Evolutionary conservation across 2,113 vertebrate genomes (phyloP), one percentile per base, ranked within the genome.

Genomic region (Nibea albiflora): DNA sequence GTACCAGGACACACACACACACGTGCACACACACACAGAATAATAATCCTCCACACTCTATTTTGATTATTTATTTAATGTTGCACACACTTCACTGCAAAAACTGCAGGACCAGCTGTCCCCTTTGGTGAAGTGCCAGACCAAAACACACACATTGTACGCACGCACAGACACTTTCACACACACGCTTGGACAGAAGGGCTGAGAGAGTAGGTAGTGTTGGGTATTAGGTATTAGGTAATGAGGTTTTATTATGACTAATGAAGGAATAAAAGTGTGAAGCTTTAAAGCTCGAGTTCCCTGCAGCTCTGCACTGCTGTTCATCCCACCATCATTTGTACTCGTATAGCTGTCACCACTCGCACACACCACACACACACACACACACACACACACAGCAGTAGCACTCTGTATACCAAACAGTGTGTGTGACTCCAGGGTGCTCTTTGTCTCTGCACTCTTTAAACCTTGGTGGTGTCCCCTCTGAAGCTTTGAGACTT

Each of bases 81-180:
- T 42, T 19, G 15, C 19, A 58, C 20, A 66, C 44, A 56, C 42
- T 50, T 50, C 24, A 24, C 54, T 62, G 76, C 65, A 71, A 46
- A 64, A 64, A 22, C 54, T 47, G 35, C 53, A 54, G 26, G 84
- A 57, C 78, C 78, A 81, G 69, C 78, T 85, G 78, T 81, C 78
- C 20, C 31, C 16, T 85, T 53, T 81, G 62, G 73, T 67, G 1
- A 35, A 50, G 11, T 14, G 68, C 84, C 78, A 73, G 63, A 20
- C 26, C 11, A 39, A 60, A 66, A 61, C 39, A 20, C 60, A 49
- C 66, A 44, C 15, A 47, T 52, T 74, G n/a, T 74, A 17, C 35
- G 35, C 22, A 22, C 3, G 19, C 6, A 70, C 67, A 54, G 22
- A 53, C 19, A 44, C 53, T 71, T 46, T 26, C 28, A 44, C 28